These are phyloP conservation scores for Shinisaurus crocodilurus DNA, from an alignment of 2,113 vertebrate species.

Conservation along the genomic window DNA sequence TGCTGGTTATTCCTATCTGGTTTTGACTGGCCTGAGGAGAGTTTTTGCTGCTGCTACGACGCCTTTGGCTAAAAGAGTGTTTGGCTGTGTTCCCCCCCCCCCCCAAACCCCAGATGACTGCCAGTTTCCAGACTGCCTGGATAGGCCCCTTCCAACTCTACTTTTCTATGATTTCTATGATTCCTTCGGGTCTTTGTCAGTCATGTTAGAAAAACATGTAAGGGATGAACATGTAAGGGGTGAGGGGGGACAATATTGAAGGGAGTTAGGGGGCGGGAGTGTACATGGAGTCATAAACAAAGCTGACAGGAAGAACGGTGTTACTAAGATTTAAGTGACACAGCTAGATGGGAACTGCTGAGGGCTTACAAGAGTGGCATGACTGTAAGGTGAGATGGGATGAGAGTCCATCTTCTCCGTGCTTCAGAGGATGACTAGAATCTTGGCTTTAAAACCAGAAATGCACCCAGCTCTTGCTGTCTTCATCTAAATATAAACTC, in stretches of 20 bases:
- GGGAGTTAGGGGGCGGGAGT: neutral
- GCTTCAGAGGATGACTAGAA: constrained; percentile 23
- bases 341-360: neutral
- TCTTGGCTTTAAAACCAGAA: constrained; percentile 34
- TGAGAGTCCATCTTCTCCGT: neutral
- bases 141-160: too few relatives aligned
- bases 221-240: neutral
- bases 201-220: neutral
- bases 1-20: neutral
- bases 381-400: neutral
- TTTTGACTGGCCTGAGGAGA: neutral
- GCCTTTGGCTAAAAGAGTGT: neutral
- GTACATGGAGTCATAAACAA: neutral
- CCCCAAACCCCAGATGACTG: neutral
- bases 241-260: neutral
- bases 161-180: too few relatives aligned
- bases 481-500: constrained; percentile 38
- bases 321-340: neutral
- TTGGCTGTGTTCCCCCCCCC: neutral
- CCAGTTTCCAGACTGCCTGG: too few relatives aligned
- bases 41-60: neutral
- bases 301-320: neutral
- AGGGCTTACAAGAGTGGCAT: neutral
- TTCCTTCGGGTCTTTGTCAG: neutral
- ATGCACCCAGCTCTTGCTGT: constrained; percentile 7